These are phyloP conservation scores for Caranx ignobilis DNA, from an alignment of 2,113 vertebrate genomes.

Conservation along the genomic window DNA sequence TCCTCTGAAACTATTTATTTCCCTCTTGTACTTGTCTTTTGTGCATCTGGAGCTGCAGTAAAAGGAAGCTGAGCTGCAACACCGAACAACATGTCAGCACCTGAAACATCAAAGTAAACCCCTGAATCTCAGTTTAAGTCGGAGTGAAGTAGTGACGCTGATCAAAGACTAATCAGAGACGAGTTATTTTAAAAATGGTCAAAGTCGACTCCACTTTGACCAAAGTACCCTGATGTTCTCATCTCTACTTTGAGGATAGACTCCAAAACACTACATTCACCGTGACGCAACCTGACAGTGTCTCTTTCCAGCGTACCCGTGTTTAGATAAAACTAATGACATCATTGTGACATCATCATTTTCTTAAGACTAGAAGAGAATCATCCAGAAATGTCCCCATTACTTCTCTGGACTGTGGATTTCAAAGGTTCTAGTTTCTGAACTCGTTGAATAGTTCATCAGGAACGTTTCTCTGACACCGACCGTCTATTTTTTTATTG, in stretches of 20 bases:
- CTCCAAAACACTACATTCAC: conserved; percentile 1
- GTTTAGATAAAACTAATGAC: neutral
- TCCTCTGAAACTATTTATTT: neutral
- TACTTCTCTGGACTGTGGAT: neutral
- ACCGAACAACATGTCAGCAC: neutral
- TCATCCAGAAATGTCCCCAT: neutral
- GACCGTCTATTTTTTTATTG: neutral
- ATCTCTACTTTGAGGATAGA: neutral
- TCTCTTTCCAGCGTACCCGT: neutral
- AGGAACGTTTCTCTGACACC: conserved; percentile 29
- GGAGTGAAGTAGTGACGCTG: neutral
- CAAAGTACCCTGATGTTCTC: neutral
- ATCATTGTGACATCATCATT: neutral
- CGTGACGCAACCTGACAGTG: neutral
- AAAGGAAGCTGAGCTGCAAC: neutral
- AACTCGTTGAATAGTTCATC: conserved; percentile 17
- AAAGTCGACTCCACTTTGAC: too few relatives aligned
- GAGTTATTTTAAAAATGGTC: neutral
- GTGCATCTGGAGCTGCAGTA: neutral
- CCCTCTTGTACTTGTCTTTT: neutral
- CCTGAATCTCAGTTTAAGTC: neutral
- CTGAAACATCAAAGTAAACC: neutral
- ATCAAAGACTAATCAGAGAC: neutral
- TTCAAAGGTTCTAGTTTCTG: neutral
- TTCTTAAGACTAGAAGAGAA: neutral